Percentiles rank a stretch among this genome's conserved stretches.
These are phyloP conservation scores for Semnornis frantzii DNA, from an alignment of 2,113 vertebrate genomes.

Conservation along the genomic window DNA sequence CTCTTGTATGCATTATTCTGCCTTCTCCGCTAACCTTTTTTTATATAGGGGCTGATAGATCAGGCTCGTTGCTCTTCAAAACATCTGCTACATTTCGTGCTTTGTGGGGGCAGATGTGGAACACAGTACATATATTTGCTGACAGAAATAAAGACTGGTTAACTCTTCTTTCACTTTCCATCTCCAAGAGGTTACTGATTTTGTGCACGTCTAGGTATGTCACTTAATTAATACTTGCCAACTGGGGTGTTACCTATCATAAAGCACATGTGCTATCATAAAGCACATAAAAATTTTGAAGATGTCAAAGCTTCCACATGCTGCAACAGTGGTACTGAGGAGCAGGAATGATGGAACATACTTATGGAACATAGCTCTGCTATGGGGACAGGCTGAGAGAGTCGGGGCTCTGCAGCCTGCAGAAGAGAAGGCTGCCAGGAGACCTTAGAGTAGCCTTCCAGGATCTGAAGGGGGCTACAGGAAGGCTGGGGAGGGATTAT, in stretches of 20 bases:
- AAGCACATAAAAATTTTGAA: neutral
- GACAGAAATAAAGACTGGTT: neutral
- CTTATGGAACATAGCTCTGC: no score
- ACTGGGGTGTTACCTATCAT: neutral
- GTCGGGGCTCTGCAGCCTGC: no score
- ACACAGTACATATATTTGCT: neutral
- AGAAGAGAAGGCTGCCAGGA: no score
- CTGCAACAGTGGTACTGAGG: neutral
- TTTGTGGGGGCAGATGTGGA: constrained; percentile 1
- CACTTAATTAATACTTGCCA: neutral
- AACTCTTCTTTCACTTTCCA: neutral
- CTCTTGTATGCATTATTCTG: constrained; percentile 44
- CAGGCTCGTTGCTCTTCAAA: constrained; percentile 40
- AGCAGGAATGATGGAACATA: neutral
- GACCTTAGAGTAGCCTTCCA: no score
- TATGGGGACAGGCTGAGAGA: no score
- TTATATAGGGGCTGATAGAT: constrained; percentile 52
- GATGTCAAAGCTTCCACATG: neutral
- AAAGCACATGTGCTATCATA: neutral
- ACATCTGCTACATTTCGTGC: constrained; percentile 43
- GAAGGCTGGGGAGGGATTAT: no score
- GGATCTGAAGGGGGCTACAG: no score
- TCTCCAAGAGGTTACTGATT: neutral
- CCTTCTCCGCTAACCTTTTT: constrained; percentile 22
- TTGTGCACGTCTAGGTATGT: neutral